Evolutionary conservation across 2,888 invertebrate genomes (phyloP).

Genomic region (Trypoxylon attenuatum): DNA sequence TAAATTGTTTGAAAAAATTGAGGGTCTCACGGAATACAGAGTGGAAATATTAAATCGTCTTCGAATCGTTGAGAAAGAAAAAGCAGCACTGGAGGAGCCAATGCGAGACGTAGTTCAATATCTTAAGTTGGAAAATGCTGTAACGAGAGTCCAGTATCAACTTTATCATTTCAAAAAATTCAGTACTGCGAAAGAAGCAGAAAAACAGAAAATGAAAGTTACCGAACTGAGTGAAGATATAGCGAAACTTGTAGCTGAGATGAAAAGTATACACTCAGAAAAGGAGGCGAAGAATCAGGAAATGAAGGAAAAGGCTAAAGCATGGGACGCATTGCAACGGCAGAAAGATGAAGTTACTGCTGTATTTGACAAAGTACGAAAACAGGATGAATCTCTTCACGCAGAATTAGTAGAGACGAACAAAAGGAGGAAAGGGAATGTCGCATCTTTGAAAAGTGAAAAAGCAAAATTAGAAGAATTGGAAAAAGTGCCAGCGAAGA

Average conservation of each 20-base stretch:
- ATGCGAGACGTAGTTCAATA: slow-evolving; percentile 87
- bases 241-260: slow-evolving; percentile 73
- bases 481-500: slow-evolving; percentile 83
- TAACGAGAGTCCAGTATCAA: slow-evolving; percentile 75
- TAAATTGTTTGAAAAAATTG: slow-evolving; percentile 83
- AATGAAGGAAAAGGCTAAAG: slow-evolving; percentile 73
- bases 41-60: slow-evolving; percentile 90
- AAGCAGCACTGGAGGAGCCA: slow-evolving; percentile 85
- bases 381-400: slow-evolving; percentile 76
- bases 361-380: slow-evolving; percentile 74
- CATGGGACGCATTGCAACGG: slow-evolving; percentile 77
- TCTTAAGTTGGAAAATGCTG: slow-evolving; percentile 86
- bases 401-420: slow-evolving; percentile 82
- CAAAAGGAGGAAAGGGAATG: slow-evolving; percentile 85
- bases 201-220: slow-evolving; percentile 52
- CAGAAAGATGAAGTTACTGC: slow-evolving; percentile 77
- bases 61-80: slow-evolving; percentile 87
- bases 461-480: slow-evolving; percentile 82
- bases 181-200: slow-evolving; percentile 50
- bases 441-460: slow-evolving; percentile 79
- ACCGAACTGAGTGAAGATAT: slow-evolving; percentile 62
- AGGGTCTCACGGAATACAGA: slow-evolving; percentile 83
- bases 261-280: slow-evolving; percentile 76
- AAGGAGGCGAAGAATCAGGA: slow-evolving; percentile 77
- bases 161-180: slow-evolving; percentile 65